Percentiles rank a stretch among this genome's conserved stretches.
Evolutionary conservation across 1,140 invertebrate species (phyloP).

Genomic region (Eumaeus atala): DNA sequence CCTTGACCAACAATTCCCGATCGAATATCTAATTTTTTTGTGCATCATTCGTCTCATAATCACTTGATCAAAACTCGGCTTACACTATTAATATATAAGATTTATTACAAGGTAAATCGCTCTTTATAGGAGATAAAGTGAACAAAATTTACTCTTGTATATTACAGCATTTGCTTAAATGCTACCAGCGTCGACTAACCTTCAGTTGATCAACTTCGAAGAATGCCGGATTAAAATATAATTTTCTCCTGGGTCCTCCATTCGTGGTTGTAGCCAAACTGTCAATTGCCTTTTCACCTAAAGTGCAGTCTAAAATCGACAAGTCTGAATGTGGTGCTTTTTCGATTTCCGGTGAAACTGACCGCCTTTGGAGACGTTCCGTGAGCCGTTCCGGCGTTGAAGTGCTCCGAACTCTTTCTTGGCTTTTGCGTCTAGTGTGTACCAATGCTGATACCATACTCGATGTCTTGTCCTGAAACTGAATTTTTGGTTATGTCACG

Average conservation of each 20-base stretch:
- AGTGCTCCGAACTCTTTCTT: slow-evolving; percentile 35
- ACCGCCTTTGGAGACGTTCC: slow-evolving; percentile 53
- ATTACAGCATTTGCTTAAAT: too few relatives aligned
- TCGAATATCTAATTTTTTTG: too few relatives aligned
- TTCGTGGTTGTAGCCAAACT: slow-evolving; percentile 39
- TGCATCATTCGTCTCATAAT: too few relatives aligned
- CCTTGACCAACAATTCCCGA: too few relatives aligned
- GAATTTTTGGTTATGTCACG: slow-evolving; percentile 10
- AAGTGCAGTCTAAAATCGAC: slow-evolving; percentile 52
- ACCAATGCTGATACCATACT: slow-evolving; percentile 58
- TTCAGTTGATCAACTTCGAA: slow-evolving; percentile 87
- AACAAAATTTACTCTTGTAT: too few relatives aligned
- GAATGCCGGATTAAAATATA: slow-evolving; percentile 91
- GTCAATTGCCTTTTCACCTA: slow-evolving; percentile 36
- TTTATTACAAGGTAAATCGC: too few relatives aligned
- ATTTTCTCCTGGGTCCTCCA: slow-evolving; percentile 77
- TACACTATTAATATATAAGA: too few relatives aligned
- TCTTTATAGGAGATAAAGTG: too few relatives aligned
- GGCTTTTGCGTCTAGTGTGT: slow-evolving; percentile 51
- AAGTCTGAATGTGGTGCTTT: slow-evolving; percentile 59
- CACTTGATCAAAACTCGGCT: too few relatives aligned
- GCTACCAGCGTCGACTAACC: too few relatives aligned
- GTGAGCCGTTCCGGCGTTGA: slow-evolving; percentile 42
- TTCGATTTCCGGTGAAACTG: slow-evolving; percentile 63
- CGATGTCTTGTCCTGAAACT: slow-evolving; percentile 55